Evolutionary conservation across 92 coral and sea anemone species (phyloP), one percentile per base, ranked within the genome.

Genomic region (Parazoanthus darwini): DNA sequence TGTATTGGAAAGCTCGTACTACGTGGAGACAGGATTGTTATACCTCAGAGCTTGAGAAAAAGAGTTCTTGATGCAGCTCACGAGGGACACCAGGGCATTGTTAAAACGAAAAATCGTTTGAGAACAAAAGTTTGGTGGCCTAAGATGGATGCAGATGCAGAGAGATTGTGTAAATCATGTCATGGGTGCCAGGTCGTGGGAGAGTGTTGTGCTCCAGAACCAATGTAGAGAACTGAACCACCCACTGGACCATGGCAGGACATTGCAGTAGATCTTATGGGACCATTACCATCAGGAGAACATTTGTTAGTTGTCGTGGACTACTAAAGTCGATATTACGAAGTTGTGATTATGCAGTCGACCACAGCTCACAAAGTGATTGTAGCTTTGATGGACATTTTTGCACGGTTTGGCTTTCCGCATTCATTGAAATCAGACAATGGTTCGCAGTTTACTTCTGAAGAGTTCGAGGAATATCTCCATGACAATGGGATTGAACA

Each of bases 181-280:
- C 33, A 29, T 29, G 33, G 33, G 33, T 29, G 33, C 33, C 33
- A 29, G 33, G 33, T 29, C 33, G 33, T 29, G 33, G 33, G 33
- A 29, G 33, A 29, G 33, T 29, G 6, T 6, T 6, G 4, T 43
- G 48, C 48, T 43, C 48, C 48, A 8, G 92, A 92, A 67, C 94
- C 94, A 6, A 78, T 83, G 87, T 63, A 26, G 68, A 0, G 89
- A 22, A 81, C 87, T n/a, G 86, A 91, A 72, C 79, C 85, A 59
- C 91, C 89, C 22, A 29, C 78, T 11, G 89, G 89, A 35, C 92
- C 85, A 3, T 78, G 78, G 89, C 89, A 89, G 48, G 91, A 85
- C n/a, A 14, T 89, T 36, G 79, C 88, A 9, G 20, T 72, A 70
- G 88, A 89, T 43, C 42, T 78, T 44, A 70, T 79, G 89, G 92